A percentile compares a stretch with the other conserved stretches of the same genome.
These are phyloP conservation scores for Hypsopygia costalis DNA, from an alignment of 2,888 invertebrate species.

Conservation along the genomic window DNA sequence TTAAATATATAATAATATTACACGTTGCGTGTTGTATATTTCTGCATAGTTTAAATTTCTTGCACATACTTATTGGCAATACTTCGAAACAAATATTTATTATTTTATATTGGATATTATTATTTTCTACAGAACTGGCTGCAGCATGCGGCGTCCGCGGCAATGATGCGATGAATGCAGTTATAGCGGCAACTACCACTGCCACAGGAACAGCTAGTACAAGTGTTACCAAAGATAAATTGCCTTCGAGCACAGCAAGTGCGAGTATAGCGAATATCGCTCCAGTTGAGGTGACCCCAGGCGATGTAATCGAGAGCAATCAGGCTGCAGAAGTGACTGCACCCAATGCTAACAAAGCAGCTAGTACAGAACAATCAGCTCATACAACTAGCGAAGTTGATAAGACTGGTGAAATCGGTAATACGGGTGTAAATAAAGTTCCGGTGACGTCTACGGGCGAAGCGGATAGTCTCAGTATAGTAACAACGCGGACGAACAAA, in stretches of 20 bases:
- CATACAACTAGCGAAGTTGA: not conserved
- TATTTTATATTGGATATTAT: too few species aligned
- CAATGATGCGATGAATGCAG: not conserved
- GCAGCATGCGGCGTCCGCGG: not conserved
- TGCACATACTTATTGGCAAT: too few species aligned
- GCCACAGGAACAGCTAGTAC: conserved; percentile 3
- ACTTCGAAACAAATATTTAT: too few species aligned
- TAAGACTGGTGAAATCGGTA: conserved; percentile 8
- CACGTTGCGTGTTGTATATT: too few species aligned
- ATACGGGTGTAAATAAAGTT: not conserved
- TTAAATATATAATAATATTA: too few species aligned
- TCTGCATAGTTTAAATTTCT: too few species aligned
- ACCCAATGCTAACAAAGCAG: not conserved
- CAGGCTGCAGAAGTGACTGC: conserved; percentile 5
- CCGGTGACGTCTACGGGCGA: not conserved
- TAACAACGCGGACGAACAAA: conserved; percentile 18
- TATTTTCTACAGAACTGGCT: not conserved
- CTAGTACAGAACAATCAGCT: not conserved
- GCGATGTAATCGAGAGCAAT: not conserved
- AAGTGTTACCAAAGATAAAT: not conserved
- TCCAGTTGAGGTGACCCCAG: not conserved
- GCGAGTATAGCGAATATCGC: not conserved
- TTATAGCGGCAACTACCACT: not conserved
- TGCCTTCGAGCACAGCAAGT: too few species aligned
- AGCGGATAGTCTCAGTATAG: conserved; percentile 14